Conservation (phyloP, 2,113 vertebrate genomes). For the Oceanodroma tethys region DNA sequence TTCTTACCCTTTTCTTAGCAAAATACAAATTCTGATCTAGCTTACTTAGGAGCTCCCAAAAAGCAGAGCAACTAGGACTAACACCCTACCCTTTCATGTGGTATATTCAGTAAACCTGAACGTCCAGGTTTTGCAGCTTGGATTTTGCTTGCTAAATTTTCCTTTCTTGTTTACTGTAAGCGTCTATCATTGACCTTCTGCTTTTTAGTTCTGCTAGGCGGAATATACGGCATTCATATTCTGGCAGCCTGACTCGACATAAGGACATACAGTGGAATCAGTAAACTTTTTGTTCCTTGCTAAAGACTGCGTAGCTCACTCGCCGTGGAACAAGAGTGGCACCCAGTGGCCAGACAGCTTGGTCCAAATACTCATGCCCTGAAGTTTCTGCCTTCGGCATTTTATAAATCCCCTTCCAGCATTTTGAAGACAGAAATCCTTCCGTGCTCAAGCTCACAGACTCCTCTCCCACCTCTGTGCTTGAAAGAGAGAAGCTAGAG, state of each 20-base stretch:
- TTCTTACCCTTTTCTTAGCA: neutral
- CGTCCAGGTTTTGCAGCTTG: neutral
- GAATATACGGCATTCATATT: neutral
- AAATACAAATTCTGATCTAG: neutral
- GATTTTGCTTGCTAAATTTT: neutral
- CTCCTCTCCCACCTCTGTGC: neutral
- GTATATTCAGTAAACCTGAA: neutral
- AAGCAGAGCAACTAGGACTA: neutral
- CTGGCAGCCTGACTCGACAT: conserved; percentile 21
- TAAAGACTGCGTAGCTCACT: neutral
- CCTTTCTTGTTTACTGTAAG: conserved; percentile 26
- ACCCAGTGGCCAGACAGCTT: conserved; percentile 60
- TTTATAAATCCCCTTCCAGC: neutral
- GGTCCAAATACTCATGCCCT: neutral
- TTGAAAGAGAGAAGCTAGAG: neutral
- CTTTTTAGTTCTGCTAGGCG: conserved; percentile 42
- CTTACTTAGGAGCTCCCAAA: neutral
- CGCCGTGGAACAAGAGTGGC: conserved; percentile 64
- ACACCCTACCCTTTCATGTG: neutral
- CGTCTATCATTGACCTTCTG: conserved; percentile 53
- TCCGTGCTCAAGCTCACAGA: neutral
- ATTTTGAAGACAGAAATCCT: neutral
- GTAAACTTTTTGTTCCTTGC: conserved; percentile 28
- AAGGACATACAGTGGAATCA: neutral
- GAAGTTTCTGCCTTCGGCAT: neutral